Evolutionary conservation across 2,888 invertebrate genomes (phyloP).

Genomic region (Apamea crenata): DNA sequence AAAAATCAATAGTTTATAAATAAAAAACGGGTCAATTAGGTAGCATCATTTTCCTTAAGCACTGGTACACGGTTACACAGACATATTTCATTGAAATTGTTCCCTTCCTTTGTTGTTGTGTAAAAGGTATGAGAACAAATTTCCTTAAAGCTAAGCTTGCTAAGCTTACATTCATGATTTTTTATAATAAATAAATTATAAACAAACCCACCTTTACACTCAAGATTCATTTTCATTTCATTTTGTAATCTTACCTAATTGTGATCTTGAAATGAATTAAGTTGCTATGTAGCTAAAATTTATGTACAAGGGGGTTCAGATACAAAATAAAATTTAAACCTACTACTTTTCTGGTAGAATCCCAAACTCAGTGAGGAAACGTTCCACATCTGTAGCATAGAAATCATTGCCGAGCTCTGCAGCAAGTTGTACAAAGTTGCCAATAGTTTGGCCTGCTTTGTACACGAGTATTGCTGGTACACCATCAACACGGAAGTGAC

Average conservation of each 20-base stretch:
- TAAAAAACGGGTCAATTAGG: slow-evolving; percentile 27
- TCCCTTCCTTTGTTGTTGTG: no score
- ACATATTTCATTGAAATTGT: slow-evolving; percentile 31
- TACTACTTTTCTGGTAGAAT: slow-evolving; percentile 93
- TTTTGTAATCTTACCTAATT: not conserved
- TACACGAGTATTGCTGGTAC: slow-evolving; percentile 98
- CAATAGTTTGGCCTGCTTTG: slow-evolving; percentile 96
- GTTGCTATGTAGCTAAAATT: slow-evolving; percentile 10
- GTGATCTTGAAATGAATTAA: slow-evolving; percentile 13
- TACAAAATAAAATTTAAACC: slow-evolving; percentile 3
- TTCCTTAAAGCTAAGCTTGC: slow-evolving; percentile 33
- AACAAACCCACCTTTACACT: slow-evolving; percentile 25
- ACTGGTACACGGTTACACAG: slow-evolving; percentile 26
- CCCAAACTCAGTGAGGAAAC: slow-evolving; percentile 96
- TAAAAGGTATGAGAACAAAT: slow-evolving; percentile 24
- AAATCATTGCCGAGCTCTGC: slow-evolving; percentile 98
- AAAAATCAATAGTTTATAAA: slow-evolving; percentile 6
- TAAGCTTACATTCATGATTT: slow-evolving; percentile 17
- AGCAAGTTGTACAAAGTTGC: slow-evolving; percentile 97
- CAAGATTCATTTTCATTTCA: slow-evolving; percentile 14
- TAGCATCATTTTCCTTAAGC: slow-evolving; percentile 42
- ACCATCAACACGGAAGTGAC: slow-evolving; percentile 95
- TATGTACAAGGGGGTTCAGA: slow-evolving; percentile 24
- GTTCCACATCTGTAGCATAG: slow-evolving; percentile 96
- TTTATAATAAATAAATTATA: slow-evolving; percentile 53